Conservation (phyloP, 2,113 vertebrate species). For the Rhabdomys dilectus region DNA sequence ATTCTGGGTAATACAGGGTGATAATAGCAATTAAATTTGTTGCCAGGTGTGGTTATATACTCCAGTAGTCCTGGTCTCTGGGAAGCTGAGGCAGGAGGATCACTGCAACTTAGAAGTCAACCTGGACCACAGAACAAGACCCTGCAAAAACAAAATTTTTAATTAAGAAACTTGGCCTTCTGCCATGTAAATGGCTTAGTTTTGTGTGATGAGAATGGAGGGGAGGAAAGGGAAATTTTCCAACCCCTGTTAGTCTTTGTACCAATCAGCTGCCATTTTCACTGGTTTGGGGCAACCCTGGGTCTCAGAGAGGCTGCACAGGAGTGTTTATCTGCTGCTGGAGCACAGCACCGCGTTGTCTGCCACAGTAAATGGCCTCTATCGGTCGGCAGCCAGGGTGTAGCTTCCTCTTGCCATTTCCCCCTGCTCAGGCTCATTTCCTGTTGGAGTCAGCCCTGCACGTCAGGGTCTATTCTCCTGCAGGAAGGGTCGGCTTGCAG, state of each 20-base stretch:
- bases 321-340: constrained; percentile 62
- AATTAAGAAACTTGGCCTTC: neutral
- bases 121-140: neutral
- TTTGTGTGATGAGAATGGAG: neutral
- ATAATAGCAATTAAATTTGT: neutral
- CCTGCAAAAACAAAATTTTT: neutral
- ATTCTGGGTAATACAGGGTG: neutral
- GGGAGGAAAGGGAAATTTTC: neutral
- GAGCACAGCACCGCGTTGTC: constrained; percentile 47
- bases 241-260: neutral
- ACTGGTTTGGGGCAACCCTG: neutral
- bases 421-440: constrained; percentile 83
- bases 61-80: neutral
- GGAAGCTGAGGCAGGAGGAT: neutral
- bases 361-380: constrained; percentile 59
- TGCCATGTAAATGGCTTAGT: neutral
- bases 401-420: constrained; percentile 83
- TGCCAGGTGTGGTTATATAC: neutral
- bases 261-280: neutral
- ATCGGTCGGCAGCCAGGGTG: constrained; percentile 69
- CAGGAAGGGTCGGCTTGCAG: constrained; percentile 77
- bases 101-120: neutral
- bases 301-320: neutral
- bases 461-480: constrained; percentile 75
- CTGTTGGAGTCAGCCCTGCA: constrained; percentile 65